Evolutionary conservation across 2,888 invertebrate species (phyloP), one percentile per base, ranked within the genome.

Genomic region (Elegia similella): DNA sequence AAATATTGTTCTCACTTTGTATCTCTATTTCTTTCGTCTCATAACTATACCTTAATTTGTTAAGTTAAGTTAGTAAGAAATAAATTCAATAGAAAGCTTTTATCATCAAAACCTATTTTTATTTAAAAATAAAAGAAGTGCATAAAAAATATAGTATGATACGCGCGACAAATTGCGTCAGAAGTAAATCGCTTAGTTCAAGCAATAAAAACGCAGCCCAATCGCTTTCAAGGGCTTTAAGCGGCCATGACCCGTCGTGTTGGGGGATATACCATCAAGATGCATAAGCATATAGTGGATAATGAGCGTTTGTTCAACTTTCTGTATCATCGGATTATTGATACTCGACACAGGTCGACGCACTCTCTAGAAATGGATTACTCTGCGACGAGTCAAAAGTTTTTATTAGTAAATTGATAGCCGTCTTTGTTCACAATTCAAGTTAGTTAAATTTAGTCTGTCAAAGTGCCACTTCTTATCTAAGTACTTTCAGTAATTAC

Each of bases 161-260:
- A 8, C 38, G 6, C n/a, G 38, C 38, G n/a, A 2, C n/a, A 38
- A 38, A 12, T 2, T 38, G 3, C 10, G 38, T 32, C 10, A 15
- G 32, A 32, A 6, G 15, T 30, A 46, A 55, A 56, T 79, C 83
- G 79, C 78, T 75, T 73, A 76, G 77, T 80, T 79, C 66, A 62
- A 77, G 75, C 73, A 86, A 83, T 82, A 80, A 78, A 81, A 76
- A 74, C 81, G 65, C 70, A 64, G 68, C 80, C 79, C 77, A 82
- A 87, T 83, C 79, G 78, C 80, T 84, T 88, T 89, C 90, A 89
- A 91, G 89, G 90, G 89, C 89, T 79, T 85, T 82, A 87, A 86
- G 89, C 88, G 89, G 88, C 90, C 90, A 83, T 91, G 90, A 90
- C 90, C 89, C 86, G 81, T 59, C 82, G 74, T 67, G 68, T 66